These are phyloP conservation scores for Aphidoletes aphidimyza DNA, from an alignment of 2,888 invertebrate species.

Conservation along the genomic window DNA sequence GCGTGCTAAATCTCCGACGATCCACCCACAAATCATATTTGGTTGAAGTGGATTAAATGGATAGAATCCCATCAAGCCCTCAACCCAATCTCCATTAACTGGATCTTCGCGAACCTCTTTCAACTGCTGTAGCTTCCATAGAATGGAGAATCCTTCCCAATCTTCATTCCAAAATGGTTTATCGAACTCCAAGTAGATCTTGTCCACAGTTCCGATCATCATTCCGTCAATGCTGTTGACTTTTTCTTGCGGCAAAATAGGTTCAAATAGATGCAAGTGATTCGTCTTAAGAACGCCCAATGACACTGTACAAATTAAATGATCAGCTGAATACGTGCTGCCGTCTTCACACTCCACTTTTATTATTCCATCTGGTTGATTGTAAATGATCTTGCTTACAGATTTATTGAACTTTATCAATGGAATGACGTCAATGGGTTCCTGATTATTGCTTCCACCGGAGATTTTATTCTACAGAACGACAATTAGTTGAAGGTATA, in stretches of 20 bases:
- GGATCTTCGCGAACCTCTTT: not conserved
- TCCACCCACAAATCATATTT: slow-evolving; percentile 75
- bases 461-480: slow-evolving; percentile 2
- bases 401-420: slow-evolving; percentile 57
- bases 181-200: slow-evolving; percentile 73
- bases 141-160: slow-evolving; percentile 69
- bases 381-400: slow-evolving; percentile 55
- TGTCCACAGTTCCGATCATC: slow-evolving; percentile 72
- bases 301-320: slow-evolving; percentile 72
- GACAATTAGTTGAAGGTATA: too few relatives aligned
- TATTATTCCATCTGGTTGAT: slow-evolving; percentile 55
- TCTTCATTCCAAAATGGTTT: slow-evolving; percentile 71
- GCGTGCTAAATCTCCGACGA: slow-evolving; percentile 73
- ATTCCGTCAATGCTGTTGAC: slow-evolving; percentile 68
- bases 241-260: slow-evolving; percentile 68
- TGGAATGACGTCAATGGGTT: slow-evolving; percentile 58
- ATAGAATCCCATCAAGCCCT: slow-evolving; percentile 70
- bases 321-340: slow-evolving; percentile 68
- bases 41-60: slow-evolving; percentile 71
- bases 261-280: slow-evolving; percentile 66
- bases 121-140: slow-evolving; percentile 71
- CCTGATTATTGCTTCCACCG: not conserved
- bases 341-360: slow-evolving; percentile 64
- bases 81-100: slow-evolving; percentile 62
- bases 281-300: slow-evolving; percentile 72